phyloP scores from a whole-genome alignment of 2,113 vertebrate genomes.

The Plotosus lineatus region DNA sequence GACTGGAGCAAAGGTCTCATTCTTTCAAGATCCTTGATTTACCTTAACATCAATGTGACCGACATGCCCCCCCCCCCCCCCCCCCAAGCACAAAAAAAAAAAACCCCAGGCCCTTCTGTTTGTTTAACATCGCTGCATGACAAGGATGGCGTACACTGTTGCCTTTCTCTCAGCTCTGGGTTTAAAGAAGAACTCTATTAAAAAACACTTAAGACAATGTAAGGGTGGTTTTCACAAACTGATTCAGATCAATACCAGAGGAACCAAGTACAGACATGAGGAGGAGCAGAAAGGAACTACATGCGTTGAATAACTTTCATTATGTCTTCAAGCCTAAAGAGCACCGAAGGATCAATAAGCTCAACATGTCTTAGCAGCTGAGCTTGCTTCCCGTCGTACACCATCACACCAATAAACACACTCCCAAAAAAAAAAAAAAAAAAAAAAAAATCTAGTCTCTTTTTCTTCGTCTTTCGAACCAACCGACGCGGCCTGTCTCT shows the following conservation, averaged over 20 bases:
- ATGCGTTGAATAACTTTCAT: conserved; percentile 57
- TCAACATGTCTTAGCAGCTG: conserved; percentile 29
- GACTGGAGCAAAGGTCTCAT: neutral
- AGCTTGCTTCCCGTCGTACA: conserved; percentile 10
- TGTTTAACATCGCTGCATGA: conserved; percentile 28
- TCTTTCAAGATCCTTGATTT: conserved; percentile 33
- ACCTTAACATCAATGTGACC: conserved; percentile 32
- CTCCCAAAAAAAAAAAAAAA: neutral
- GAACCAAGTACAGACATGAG: conserved; percentile 43
- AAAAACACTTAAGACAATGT: conserved; percentile 59
- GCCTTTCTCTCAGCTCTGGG: conserved; percentile 36
- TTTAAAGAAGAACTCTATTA: conserved; percentile 59
- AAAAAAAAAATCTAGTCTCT: conserved; percentile 14
- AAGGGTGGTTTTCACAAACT: conserved; percentile 54
- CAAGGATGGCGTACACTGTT: conserved; percentile 35
- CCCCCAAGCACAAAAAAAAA: neutral
- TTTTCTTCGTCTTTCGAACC: conserved; percentile 16
- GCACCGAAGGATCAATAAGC: conserved; percentile 53
- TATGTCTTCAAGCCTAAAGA: conserved; percentile 56
- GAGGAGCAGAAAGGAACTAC: conserved; percentile 34
- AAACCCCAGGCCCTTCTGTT: neutral
- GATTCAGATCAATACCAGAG: conserved; percentile 54
- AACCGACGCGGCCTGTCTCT: conserved; percentile 9
- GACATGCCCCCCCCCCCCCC: no score
- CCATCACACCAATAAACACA: conserved; percentile 10